These are phyloP conservation scores for Rhabdornis inornatus DNA, from an alignment of 2,113 vertebrate genomes.

Conservation along the genomic window DNA sequence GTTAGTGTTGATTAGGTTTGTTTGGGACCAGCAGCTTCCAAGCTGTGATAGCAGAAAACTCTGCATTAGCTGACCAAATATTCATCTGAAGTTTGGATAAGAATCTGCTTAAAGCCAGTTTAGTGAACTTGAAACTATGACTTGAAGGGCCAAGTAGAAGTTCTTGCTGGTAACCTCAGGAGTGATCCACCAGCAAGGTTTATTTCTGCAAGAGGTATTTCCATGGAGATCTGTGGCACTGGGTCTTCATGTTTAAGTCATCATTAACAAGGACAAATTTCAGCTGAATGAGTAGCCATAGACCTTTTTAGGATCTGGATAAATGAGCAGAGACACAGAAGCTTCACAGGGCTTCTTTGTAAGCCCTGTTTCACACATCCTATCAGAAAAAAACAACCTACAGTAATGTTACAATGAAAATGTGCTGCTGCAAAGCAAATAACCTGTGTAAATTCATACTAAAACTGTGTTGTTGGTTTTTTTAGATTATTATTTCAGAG, in stretches of 20 bases:
- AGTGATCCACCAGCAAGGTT: not conserved
- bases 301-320: not conserved
- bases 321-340: not conserved
- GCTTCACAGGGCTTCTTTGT: not conserved
- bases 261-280: rapidly evolving
- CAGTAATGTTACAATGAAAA: not conserved
- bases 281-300: not conserved
- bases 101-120: not conserved
- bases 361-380: not conserved
- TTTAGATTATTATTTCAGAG: not conserved
- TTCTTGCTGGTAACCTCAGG: not conserved
- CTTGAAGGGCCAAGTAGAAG: rapidly evolving
- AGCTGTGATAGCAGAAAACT: not conserved
- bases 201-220: not conserved
- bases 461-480: not conserved
- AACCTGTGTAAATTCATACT: not conserved
- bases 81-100: not conserved
- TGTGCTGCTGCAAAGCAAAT: not conserved
- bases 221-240: not conserved
- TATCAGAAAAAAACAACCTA: not conserved
- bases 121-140: not conserved
- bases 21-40: not conserved
- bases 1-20: not conserved
- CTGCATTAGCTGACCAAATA: not conserved
- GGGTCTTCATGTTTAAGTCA: not conserved